These are phyloP conservation scores for Agrotis segetum DNA, from an alignment of 2,888 invertebrate genomes.

Conservation along the genomic window DNA sequence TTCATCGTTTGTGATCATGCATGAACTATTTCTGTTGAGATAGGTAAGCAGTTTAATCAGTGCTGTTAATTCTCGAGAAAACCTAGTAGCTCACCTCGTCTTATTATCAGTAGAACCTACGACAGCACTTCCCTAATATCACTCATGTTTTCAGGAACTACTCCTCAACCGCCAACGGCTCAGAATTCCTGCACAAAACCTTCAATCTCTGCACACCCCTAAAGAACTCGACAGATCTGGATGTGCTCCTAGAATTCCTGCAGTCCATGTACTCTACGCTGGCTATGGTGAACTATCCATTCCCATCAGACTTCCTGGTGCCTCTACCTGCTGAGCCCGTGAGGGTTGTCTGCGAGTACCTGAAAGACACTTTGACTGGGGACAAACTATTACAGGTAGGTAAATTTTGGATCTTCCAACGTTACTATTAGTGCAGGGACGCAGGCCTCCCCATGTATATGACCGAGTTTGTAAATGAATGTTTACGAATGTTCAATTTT, in stretches of 20 bases:
- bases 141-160: slow-evolving; percentile 81
- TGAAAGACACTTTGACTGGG: slow-evolving; percentile 85
- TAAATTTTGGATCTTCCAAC: too few species aligned
- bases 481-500: not conserved
- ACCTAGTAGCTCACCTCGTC: too few species aligned
- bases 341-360: slow-evolving; percentile 90
- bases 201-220: slow-evolving; percentile 95
- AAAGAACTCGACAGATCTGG: slow-evolving; percentile 83
- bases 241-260: slow-evolving; percentile 93
- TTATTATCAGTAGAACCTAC: not conserved
- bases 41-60: too few species aligned
- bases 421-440: not conserved
- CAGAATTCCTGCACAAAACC: slow-evolving; percentile 92
- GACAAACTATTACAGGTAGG: slow-evolving; percentile 90
- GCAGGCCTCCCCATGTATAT: too few species aligned
- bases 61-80: too few species aligned
- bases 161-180: slow-evolving; percentile 92
- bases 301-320: slow-evolving; percentile 95
- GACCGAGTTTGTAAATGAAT: not conserved
- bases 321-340: slow-evolving; percentile 97
- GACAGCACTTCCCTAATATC: too few species aligned
- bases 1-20: too few species aligned
- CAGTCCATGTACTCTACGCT: slow-evolving; percentile 94
- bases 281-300: slow-evolving; percentile 99
- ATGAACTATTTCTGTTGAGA: too few species aligned